Evolutionary conservation across 2,888 invertebrate species (phyloP).

Genomic region (Chorisops tibialis): DNA sequence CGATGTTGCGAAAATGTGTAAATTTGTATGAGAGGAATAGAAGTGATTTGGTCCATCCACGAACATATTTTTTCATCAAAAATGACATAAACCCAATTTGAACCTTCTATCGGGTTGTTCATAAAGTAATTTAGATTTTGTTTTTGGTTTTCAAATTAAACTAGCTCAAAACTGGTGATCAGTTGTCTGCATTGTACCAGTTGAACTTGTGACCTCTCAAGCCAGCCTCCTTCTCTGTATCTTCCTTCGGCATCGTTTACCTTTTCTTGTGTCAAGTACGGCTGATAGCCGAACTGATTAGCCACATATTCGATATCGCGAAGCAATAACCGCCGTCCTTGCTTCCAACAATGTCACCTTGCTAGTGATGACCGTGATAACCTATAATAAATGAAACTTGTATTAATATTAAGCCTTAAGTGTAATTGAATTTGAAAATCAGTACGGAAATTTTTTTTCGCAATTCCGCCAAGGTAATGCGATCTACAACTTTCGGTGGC

Average conservation of each 20-base stretch:
- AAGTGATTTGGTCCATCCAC: too few species aligned
- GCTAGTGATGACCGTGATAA: conserved; percentile 76
- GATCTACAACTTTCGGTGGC: background rate
- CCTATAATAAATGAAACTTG: too few species aligned
- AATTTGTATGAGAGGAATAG: too few species aligned
- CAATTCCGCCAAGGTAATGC: conserved; percentile 4
- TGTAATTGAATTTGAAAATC: conserved; percentile 74
- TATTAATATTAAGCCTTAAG: too few species aligned
- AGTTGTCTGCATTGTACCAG: conserved; percentile 55
- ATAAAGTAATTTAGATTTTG: too few species aligned
- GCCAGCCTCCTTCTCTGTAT: conserved; percentile 65
- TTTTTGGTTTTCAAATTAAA: too few species aligned
- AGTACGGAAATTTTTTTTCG: conserved; percentile 54
- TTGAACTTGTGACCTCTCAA: conserved; percentile 72
- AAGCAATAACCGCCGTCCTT: conserved; percentile 72
- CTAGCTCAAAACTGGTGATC: too few species aligned
- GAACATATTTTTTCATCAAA: too few species aligned
- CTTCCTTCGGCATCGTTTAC: conserved; percentile 60
- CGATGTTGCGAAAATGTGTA: too few species aligned
- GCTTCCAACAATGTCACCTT: conserved; percentile 66
- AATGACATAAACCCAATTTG: too few species aligned
- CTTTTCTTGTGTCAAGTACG: conserved; percentile 66
- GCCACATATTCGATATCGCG: conserved; percentile 70
- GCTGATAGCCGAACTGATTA: conserved; percentile 72
- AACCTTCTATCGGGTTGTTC: too few species aligned